These are phyloP conservation scores for Craniophora ligustri DNA, from an alignment of 2,888 invertebrate species.

Conservation along the genomic window DNA sequence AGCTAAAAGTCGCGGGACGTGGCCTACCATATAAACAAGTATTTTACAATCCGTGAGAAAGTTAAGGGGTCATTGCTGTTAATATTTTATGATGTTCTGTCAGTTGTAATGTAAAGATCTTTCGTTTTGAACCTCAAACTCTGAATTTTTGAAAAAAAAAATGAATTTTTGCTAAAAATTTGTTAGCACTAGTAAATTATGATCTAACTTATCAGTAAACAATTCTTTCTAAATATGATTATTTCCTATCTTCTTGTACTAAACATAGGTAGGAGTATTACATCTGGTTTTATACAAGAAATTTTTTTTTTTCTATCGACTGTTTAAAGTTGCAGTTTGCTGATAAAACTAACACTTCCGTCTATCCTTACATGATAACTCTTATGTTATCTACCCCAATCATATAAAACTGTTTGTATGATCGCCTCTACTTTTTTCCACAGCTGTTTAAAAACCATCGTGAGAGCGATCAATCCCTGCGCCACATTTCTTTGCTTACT, in stretches of 20 bases:
- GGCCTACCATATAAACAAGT: conserved; percentile 53
- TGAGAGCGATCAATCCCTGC: conserved; percentile 42
- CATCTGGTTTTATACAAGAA: too few relatives aligned
- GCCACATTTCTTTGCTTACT: conserved; percentile 30
- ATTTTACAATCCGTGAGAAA: conserved; percentile 63
- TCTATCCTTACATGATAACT: not conserved
- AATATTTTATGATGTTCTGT: conserved; percentile 67
- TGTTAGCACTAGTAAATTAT: too few relatives aligned
- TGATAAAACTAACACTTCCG: conserved; percentile 4
- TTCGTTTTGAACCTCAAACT: conserved; percentile 18
- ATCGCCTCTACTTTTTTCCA: not conserved
- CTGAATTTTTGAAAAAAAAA: too few relatives aligned
- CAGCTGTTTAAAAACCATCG: conserved; percentile 18
- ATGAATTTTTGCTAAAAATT: too few relatives aligned
- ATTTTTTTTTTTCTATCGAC: conserved; percentile 2
- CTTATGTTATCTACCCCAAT: not conserved
- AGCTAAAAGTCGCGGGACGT: conserved; percentile 61
- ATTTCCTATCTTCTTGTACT: not conserved
- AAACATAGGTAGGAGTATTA: not conserved
- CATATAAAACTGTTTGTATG: not conserved
- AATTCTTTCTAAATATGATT: not conserved
- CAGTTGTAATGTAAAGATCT: conserved; percentile 37
- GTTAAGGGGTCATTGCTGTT: conserved; percentile 62
- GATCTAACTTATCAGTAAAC: too few relatives aligned
- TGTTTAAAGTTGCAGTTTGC: not conserved